These are phyloP conservation scores for Gryon sp. DNA, from an alignment of 1,140 invertebrate species.

Conservation along the genomic window DNA sequence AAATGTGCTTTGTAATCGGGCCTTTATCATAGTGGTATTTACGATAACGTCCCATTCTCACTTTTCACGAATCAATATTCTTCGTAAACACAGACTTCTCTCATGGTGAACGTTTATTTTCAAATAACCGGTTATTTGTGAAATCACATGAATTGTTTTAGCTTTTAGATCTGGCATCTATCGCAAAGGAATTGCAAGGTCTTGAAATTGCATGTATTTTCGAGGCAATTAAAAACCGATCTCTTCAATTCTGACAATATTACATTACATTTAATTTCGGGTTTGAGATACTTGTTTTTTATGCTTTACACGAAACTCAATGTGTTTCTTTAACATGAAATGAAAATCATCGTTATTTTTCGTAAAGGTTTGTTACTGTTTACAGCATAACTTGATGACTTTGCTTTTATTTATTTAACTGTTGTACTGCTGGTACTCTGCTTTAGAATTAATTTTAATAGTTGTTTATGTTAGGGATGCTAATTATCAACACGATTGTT, in stretches of 20 bases:
- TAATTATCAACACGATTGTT: constrained; percentile 19
- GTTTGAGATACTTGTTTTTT: constrained; percentile 25
- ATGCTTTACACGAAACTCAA: constrained; percentile 40
- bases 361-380: constrained; percentile 36
- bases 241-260: constrained; percentile 61
- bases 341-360: constrained; percentile 52
- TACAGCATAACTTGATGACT: constrained; percentile 22
- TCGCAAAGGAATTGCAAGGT: constrained; percentile 53
- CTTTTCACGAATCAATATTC: constrained; percentile 58
- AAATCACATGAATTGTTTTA: constrained; percentile 63
- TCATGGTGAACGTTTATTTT: constrained; percentile 48
- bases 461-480: constrained; percentile 1
- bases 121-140: constrained; percentile 64
- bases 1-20: constrained; percentile 42
- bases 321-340: constrained; percentile 31
- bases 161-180: constrained; percentile 51
- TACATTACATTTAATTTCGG: constrained; percentile 52
- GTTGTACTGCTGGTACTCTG: too few species aligned
- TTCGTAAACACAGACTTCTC: constrained; percentile 53
- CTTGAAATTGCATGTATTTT: constrained; percentile 59
- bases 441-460: constrained; percentile 20
- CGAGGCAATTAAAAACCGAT: constrained; percentile 60
- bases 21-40: constrained; percentile 33
- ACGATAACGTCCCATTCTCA: constrained; percentile 43
- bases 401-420: constrained; percentile 30